A percentile compares a stretch with the other conserved stretches of the same genome.
Conservation (phyloP, 1,140 invertebrate genomes). For the Lordiphosa clarofinis region DNA sequence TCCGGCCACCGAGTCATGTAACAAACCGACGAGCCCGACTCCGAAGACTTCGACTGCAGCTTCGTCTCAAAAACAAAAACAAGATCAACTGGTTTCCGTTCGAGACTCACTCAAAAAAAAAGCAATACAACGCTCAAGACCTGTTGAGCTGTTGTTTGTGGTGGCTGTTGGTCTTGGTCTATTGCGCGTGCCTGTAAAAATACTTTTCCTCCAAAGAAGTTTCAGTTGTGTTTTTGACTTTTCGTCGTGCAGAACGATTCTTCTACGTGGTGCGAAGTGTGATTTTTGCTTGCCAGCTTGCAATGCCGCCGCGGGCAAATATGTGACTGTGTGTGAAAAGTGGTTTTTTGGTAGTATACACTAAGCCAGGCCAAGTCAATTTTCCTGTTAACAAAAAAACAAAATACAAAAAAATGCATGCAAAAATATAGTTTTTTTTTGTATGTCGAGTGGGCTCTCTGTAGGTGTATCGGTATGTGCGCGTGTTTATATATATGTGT, state of each 20-base stretch:
- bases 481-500: slow-evolving; percentile 2
- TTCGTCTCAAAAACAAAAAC: slow-evolving; percentile 52
- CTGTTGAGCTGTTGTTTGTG: slow-evolving; percentile 19
- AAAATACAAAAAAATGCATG: slow-evolving; percentile 35
- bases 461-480: slow-evolving; percentile 14
- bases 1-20: slow-evolving; percentile 42
- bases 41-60: slow-evolving; percentile 8
- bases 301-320: slow-evolving; percentile 22
- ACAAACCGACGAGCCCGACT: slow-evolving; percentile 18
- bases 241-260: slow-evolving; percentile 73
- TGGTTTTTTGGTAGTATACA: slow-evolving; percentile 43
- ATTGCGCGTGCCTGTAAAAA: slow-evolving; percentile 75
- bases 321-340: slow-evolving; percentile 57
- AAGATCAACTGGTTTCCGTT: slow-evolving; percentile 70
- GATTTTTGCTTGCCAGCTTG: slow-evolving; percentile 7
- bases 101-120: slow-evolving; percentile 45
- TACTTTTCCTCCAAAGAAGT: slow-evolving; percentile 72
- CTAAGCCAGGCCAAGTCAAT: slow-evolving; percentile 48
- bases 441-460: slow-evolving; percentile 15
- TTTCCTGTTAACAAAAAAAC: slow-evolving; percentile 63
- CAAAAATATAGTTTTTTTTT: slow-evolving; percentile 21
- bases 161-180: slow-evolving; percentile 53
- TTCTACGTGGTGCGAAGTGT: slow-evolving; percentile 16
- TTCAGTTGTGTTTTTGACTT: slow-evolving; percentile 75
- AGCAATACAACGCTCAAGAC: slow-evolving; percentile 33